Conservation (phyloP, 2,888 invertebrate genomes). For the Idaea aversata region DNA sequence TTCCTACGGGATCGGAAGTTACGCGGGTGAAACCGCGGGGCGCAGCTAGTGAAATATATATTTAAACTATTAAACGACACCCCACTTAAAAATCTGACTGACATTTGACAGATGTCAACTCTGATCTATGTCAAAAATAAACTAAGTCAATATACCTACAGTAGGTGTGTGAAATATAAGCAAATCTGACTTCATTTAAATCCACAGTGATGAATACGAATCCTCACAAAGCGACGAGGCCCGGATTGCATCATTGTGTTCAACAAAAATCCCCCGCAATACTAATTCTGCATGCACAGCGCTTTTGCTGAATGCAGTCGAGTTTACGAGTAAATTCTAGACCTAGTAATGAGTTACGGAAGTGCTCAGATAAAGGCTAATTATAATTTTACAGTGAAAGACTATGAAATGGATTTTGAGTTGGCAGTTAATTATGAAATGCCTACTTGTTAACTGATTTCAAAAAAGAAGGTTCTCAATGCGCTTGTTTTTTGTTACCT, state of each 20-base stretch:
- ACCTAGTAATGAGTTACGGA: constrained; percentile 32
- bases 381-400: constrained; percentile 1
- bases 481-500: too few relatives aligned
- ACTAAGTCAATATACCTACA: neutral
- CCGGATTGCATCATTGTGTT: constrained; percentile 71
- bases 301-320: constrained; percentile 58
- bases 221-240: constrained; percentile 62
- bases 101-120: too few relatives aligned
- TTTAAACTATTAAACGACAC: too few relatives aligned
- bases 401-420: neutral
- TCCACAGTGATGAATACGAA: constrained; percentile 61
- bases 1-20: too few relatives aligned
- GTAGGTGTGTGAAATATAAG: constrained; percentile 29
- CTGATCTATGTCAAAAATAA: too few relatives aligned
- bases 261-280: constrained; percentile 65
- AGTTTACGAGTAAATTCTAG: constrained; percentile 42
- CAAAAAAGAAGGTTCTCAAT: neutral
- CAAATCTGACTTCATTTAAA: constrained; percentile 62
- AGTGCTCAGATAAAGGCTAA: constrained; percentile 34
- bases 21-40: too few relatives aligned
- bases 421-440: neutral
- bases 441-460: neutral
- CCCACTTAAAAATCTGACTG: too few relatives aligned
- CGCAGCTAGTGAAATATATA: too few relatives aligned
- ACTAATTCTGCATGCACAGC: constrained; percentile 68